These are phyloP conservation scores for Botrylloides violaceus DNA, from an alignment of 23 tunicate species.

Conservation along the genomic window DNA sequence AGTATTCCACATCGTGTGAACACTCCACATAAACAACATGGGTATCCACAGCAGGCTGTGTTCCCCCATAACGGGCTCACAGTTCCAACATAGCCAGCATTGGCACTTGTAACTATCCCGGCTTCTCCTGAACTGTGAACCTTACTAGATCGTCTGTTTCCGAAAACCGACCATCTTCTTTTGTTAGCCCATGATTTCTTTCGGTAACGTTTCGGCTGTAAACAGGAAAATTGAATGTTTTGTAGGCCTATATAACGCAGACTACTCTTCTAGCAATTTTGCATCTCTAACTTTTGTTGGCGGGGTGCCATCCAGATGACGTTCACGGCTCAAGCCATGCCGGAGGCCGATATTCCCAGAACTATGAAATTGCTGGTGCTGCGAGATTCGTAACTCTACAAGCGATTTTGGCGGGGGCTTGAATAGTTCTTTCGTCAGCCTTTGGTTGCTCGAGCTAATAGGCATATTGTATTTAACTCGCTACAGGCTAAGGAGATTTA, in stretches of 20 bases:
- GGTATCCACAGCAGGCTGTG: not conserved
- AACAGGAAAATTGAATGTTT: too few species aligned
- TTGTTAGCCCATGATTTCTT: not conserved
- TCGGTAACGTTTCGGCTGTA: too few species aligned
- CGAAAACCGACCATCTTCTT: not conserved
- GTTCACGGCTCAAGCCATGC: conserved; percentile 11
- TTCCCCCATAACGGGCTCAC: not conserved
- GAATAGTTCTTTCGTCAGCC: conserved; percentile 46
- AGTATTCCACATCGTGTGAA: conserved; percentile 37
- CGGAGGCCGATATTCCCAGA: conserved; percentile 12
- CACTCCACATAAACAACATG: conserved; percentile 20
- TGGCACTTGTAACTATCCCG: not conserved
- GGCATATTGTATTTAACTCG: conserved; percentile 59
- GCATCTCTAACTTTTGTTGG: conserved; percentile 6
- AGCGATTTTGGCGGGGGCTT: conserved; percentile 78
- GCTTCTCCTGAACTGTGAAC: not conserved
- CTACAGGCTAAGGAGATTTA: too few species aligned
- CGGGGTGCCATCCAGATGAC: conserved; percentile 18
- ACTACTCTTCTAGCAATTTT: too few species aligned
- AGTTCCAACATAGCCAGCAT: not conserved
- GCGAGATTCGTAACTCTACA: conserved; percentile 33
- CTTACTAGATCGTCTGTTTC: not conserved
- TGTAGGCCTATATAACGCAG: too few species aligned
- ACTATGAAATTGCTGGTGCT: not conserved
- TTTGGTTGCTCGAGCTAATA: conserved; percentile 60